phyloP scores from a whole-genome alignment of 2,888 invertebrate genomes.

The Globia sparganii region DNA sequence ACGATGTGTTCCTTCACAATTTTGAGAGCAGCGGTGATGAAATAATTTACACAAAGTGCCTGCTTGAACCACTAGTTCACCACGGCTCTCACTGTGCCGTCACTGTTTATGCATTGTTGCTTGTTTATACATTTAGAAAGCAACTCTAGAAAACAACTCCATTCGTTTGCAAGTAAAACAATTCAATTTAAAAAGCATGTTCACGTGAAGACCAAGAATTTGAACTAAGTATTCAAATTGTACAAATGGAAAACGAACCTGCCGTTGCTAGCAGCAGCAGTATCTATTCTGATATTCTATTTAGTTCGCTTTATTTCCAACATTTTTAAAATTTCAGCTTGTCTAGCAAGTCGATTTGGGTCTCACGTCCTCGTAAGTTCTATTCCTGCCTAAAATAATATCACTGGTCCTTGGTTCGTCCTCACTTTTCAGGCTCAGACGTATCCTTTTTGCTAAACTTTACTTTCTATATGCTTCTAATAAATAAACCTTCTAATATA shows the following conservation, averaged over 20 bases:
- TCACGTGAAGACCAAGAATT: constrained; percentile 67
- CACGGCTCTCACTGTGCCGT: neutral
- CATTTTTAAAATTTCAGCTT: constrained; percentile 49
- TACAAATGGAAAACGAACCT: constrained; percentile 57
- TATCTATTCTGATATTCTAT: constrained; percentile 41
- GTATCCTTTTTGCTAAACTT: constrained; percentile 56
- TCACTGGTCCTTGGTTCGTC: constrained; percentile 14
- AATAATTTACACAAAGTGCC: neutral
- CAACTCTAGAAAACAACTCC: constrained; percentile 31
- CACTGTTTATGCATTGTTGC: constrained; percentile 5
- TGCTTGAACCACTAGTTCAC: neutral
- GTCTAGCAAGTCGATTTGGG: constrained; percentile 33
- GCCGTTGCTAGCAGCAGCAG: constrained; percentile 38
- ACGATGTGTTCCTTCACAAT: neutral
- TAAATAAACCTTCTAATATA: constrained; percentile 62
- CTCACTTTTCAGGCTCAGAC: constrained; percentile 33
- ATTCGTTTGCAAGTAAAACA: constrained; percentile 65
- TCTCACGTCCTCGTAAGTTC: constrained; percentile 9
- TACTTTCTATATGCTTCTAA: constrained; percentile 51
- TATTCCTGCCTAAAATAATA: constrained; percentile 31
- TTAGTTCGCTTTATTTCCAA: constrained; percentile 38
- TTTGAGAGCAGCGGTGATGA: neutral
- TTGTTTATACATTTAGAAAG: neutral
- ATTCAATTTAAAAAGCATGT: constrained; percentile 75
- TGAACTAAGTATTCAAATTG: constrained; percentile 69